phyloP scores from a whole-genome alignment of 2,797 vertebrate species.

The Lepus townsendii region DNA sequence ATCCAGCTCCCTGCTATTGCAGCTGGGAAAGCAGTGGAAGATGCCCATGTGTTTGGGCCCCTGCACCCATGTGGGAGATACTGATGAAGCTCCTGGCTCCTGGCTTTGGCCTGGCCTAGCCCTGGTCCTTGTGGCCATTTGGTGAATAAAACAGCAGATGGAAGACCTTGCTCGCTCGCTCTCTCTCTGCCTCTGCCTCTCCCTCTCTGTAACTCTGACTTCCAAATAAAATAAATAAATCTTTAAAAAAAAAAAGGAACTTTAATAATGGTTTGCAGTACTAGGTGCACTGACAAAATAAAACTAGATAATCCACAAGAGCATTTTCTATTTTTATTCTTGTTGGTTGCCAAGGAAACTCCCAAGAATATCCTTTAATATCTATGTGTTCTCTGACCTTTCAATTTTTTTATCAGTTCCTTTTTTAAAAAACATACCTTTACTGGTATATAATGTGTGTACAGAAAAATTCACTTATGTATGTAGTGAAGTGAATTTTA shows the following conservation, averaged over 20 bases:
- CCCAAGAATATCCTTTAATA: background rate
- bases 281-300: background rate
- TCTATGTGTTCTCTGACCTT: background rate
- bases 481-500: background rate
- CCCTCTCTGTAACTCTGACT: no score
- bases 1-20: no score
- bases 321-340: slow-evolving; percentile 24
- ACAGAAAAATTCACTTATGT: background rate
- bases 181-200: no score
- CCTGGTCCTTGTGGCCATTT: no score
- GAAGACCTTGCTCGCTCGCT: no score
- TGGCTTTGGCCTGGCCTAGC: no score
- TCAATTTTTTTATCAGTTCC: background rate
- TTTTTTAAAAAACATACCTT: background rate
- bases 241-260: background rate
- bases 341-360: background rate
- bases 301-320: background rate
- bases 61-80: no score
- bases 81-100: no score
- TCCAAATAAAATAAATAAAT: no score
- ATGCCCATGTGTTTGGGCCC: no score
- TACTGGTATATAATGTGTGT: background rate
- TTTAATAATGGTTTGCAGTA: background rate
- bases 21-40: no score
- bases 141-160: no score